phyloP scores from a whole-genome alignment of 2,113 vertebrate species.

The Columbina picui region DNA sequence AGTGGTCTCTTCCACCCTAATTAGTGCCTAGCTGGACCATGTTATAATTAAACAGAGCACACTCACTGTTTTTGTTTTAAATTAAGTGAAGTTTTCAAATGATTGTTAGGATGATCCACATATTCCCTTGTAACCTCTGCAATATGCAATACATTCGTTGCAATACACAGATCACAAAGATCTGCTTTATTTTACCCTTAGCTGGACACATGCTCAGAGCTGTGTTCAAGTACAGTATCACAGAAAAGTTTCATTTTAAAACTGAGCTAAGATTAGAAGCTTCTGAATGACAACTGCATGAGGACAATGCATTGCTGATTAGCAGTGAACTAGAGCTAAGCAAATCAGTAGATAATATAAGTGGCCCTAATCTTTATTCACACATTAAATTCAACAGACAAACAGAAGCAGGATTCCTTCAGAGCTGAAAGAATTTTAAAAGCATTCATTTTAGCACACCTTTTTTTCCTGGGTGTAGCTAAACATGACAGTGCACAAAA shows the following conservation, averaged over 20 bases:
- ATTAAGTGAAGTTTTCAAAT: not conserved
- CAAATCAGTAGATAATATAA: conserved; percentile 3
- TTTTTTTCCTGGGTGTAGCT: not conserved
- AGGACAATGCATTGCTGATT: not conserved
- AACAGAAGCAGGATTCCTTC: not conserved
- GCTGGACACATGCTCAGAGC: not conserved
- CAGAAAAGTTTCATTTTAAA: not conserved
- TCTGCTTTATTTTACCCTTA: not conserved
- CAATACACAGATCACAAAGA: not conserved
- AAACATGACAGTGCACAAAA: not conserved
- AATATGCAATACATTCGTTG: not conserved
- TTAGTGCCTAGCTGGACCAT: not conserved
- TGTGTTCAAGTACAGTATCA: not conserved
- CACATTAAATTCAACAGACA: not conserved
- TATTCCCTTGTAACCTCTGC: not conserved
- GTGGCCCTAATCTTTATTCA: not conserved
- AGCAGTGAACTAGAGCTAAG: not conserved
- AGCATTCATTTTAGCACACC: not conserved
- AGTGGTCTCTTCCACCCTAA: not conserved
- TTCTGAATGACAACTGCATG: not conserved
- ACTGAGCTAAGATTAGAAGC: not conserved
- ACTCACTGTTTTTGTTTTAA: not conserved
- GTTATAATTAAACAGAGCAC: not conserved
- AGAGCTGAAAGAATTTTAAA: not conserved
- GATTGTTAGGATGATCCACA: not conserved